Percentiles rank a stretch among this genome's conserved stretches.
phyloP scores from a whole-genome alignment of 2,888 invertebrate genomes.

The Exephanes ischioxanthus region DNA sequence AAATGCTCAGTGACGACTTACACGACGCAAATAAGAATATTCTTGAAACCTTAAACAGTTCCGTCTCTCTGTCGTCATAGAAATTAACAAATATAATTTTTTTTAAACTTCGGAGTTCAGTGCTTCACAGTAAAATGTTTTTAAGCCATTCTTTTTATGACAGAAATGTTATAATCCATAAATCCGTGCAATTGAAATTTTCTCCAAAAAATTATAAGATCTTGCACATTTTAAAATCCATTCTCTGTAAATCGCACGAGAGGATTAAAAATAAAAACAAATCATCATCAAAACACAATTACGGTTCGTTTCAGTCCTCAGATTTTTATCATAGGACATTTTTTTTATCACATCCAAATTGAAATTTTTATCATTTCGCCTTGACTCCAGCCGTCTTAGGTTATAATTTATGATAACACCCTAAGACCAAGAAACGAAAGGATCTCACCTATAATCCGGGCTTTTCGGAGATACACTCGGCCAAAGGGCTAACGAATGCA shows the following conservation, averaged over 20 bases:
- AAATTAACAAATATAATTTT: too few species aligned
- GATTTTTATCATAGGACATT: neutral
- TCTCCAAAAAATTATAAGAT: too few species aligned
- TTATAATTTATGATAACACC: neutral
- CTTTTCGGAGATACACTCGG: neutral
- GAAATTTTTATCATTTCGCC: neutral
- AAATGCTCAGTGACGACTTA: conserved; percentile 30
- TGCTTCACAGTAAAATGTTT: neutral
- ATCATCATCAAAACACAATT: neutral
- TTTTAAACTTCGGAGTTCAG: neutral
- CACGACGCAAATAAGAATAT: neutral
- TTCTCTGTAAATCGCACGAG: too few species aligned
- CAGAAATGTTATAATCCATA: too few species aligned
- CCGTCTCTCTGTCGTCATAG: neutral
- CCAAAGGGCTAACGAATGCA: conserved; percentile 30
- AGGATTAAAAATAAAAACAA: too few species aligned
- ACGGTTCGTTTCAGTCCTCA: neutral
- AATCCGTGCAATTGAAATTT: too few species aligned
- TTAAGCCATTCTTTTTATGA: too few species aligned
- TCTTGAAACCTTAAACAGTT: neutral
- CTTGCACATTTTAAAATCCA: too few species aligned
- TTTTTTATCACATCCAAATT: neutral
- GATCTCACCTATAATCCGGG: neutral
- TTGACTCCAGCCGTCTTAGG: neutral
- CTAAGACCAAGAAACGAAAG: neutral